Percentiles rank a stretch among this genome's conserved stretches.
phyloP scores from a whole-genome alignment of 2,888 invertebrate genomes.

The Branchellion lobata region DNA sequence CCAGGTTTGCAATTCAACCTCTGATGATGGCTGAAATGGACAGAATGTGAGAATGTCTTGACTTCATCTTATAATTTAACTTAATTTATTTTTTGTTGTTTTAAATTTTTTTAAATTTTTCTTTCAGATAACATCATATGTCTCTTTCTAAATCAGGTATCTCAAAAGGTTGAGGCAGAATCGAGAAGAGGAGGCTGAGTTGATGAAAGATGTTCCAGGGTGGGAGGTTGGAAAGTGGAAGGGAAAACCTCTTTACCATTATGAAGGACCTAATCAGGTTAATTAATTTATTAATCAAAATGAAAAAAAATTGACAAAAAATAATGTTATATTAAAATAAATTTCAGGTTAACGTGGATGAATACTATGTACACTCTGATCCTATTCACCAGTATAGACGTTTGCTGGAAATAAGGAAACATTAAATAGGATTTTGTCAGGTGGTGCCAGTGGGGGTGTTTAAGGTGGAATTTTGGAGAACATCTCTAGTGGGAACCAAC shows the following conservation, averaged over 20 bases:
- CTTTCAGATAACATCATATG: too few relatives aligned
- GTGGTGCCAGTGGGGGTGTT: too few relatives aligned
- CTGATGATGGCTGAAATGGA: constrained; percentile 81
- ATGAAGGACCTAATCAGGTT: constrained; percentile 54
- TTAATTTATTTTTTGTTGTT: neutral
- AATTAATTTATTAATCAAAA: too few relatives aligned
- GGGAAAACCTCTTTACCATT: constrained; percentile 79
- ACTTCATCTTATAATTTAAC: neutral
- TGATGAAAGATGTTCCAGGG: constrained; percentile 85
- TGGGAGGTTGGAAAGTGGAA: constrained; percentile 89
- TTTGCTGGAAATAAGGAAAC: constrained; percentile 47
- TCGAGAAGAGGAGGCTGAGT: constrained; percentile 78
- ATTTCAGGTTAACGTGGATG: constrained; percentile 47
- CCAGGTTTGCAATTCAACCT: constrained; percentile 75
- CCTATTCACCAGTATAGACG: constrained; percentile 48
- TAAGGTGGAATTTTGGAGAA: too few relatives aligned
- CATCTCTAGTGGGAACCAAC: too few relatives aligned
- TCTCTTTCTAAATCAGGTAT: too few relatives aligned
- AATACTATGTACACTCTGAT: constrained; percentile 50
- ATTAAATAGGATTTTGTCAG: constrained; percentile 35
- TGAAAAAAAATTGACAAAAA: constrained; percentile 51
- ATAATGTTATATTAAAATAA: constrained; percentile 67
- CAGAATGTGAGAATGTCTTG: constrained; percentile 72
- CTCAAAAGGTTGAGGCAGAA: constrained; percentile 77
- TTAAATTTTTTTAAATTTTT: neutral